These are phyloP conservation scores for Chrysochloris asiatica DNA, from an alignment of 2,113 vertebrate species.

Conservation along the genomic window DNA sequence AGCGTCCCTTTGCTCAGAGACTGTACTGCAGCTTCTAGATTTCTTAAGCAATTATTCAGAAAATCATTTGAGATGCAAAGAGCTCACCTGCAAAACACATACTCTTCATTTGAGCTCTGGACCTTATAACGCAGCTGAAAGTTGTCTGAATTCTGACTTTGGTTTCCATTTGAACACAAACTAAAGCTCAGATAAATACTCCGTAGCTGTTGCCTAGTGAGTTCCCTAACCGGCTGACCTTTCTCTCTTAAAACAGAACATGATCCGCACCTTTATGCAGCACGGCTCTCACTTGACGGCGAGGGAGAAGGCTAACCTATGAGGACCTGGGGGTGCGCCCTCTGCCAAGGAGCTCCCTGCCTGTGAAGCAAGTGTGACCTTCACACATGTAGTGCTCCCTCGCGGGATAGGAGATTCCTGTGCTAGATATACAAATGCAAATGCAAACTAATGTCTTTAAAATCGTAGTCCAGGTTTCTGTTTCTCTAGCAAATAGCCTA, in stretches of 20 bases:
- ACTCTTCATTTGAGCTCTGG: not conserved
- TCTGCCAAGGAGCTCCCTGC: not conserved
- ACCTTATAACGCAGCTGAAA: not conserved
- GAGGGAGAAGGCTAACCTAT: constrained; percentile 85
- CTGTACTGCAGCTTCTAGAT: not conserved
- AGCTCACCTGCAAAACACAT: not conserved
- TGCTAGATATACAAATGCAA: not conserved
- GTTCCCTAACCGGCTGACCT: constrained; percentile 23
- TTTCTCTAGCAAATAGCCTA: constrained; percentile 46
- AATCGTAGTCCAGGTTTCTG: not conserved
- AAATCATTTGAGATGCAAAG: not conserved
- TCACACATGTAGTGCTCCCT: constrained; percentile 32
- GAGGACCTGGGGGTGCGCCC: not conserved
- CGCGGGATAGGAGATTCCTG: not conserved
- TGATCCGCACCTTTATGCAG: constrained; percentile 79
- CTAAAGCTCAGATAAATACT: not conserved
- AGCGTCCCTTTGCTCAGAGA: not conserved
- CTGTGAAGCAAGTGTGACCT: not conserved
- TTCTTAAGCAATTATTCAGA: not conserved
- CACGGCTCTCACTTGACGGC: constrained; percentile 58
- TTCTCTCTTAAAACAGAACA: constrained; percentile 74
- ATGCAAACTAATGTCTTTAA: constrained; percentile 53
- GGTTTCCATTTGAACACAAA: not conserved
- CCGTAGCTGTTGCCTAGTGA: not conserved
- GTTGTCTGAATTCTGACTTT: not conserved